Conservation (phyloP, 2,113 vertebrate genomes). For the Chaenogobius annularis region DNA sequence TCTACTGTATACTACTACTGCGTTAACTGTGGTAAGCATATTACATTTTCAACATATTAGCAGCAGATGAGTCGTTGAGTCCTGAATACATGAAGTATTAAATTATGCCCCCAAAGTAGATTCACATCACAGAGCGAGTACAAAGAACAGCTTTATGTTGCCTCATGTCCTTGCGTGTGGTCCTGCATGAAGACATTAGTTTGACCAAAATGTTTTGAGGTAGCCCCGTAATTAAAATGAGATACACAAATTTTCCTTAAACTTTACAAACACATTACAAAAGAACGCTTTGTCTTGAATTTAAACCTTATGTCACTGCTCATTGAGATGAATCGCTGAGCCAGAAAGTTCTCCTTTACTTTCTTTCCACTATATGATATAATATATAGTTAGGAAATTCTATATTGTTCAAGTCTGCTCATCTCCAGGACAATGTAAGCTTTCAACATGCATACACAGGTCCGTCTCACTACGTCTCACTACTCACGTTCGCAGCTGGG, state of each 20-base stretch:
- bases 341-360: neutral
- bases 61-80: neutral
- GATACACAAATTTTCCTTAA: neutral
- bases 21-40: neutral
- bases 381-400: conserved; percentile 22
- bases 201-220: conserved; percentile 15
- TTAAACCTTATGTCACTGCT: neutral
- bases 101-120: conserved; percentile 13
- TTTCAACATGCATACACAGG: conserved; percentile 64
- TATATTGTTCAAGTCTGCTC: conserved; percentile 42
- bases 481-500: conserved; percentile 41
- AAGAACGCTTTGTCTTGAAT: neutral
- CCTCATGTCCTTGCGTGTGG: conserved; percentile 10
- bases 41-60: neutral
- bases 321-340: neutral
- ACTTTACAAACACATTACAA: neutral
- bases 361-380: neutral
- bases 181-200: conserved; percentile 16
- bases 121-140: conserved; percentile 7
- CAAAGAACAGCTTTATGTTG: neutral
- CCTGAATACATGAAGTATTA: neutral
- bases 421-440: conserved; percentile 49
- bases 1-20: neutral
- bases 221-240: neutral
- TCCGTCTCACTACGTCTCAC: conserved; percentile 45